A percentile compares a stretch with the other conserved stretches of the same genome.
phyloP scores from a whole-genome alignment of 2,797 vertebrate genomes.

The Crocidura indochinensis region DNA sequence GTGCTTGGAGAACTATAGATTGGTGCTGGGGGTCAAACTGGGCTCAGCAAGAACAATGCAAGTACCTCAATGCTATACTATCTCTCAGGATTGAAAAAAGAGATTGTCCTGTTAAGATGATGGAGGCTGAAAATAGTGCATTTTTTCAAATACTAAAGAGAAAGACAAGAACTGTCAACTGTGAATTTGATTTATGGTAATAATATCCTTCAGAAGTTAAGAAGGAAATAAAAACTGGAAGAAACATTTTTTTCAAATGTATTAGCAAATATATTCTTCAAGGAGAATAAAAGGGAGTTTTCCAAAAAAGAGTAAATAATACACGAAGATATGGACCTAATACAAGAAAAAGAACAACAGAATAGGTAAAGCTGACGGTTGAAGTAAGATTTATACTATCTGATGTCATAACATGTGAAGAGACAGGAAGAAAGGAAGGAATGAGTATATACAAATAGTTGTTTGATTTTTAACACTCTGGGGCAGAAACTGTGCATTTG shows the following conservation, averaged over 20 bases:
- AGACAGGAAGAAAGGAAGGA: not conserved
- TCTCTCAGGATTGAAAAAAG: not conserved
- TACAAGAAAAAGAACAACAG: not conserved
- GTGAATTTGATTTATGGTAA: constrained; percentile 19
- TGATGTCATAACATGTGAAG: not conserved
- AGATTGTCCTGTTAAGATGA: constrained; percentile 10
- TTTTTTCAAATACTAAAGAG: not conserved
- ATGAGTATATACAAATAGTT: not conserved
- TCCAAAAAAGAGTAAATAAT: constrained; percentile 31
- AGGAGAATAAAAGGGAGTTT: not conserved
- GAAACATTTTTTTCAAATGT: not conserved
- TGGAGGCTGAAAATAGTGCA: not conserved
- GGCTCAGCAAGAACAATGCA: no score
- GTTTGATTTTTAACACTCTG: no score
- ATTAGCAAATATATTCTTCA: not conserved
- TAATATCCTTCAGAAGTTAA: constrained; percentile 43
- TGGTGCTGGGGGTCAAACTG: no score
- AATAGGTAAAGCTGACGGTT: constrained; percentile 7
- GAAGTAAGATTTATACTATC: not conserved
- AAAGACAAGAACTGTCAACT: constrained; percentile 14
- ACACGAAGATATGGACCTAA: not conserved
- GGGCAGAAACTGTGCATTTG: no score
- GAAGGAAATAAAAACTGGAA: constrained; percentile 29
- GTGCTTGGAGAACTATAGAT: no score
- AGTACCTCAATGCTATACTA: no score